Evolutionary conservation across 2,888 invertebrate genomes (phyloP), one percentile per base, ranked within the genome.

Genomic region (Heliconius cydno): DNA sequence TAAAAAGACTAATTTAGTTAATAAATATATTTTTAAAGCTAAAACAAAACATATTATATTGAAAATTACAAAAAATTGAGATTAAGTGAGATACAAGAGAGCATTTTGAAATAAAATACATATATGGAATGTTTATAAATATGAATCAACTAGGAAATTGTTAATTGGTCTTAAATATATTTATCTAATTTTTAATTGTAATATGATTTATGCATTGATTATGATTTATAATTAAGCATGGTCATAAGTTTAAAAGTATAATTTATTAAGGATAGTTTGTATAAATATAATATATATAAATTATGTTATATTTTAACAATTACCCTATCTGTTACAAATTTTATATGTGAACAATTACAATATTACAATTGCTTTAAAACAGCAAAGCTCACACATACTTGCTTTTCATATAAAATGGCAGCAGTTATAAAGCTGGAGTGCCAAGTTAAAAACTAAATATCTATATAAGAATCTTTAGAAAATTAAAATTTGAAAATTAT

Each of bases 361-460:
- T 71, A 71, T 38, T 73, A 70, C 70, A 70, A 41, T 41, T 70
- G 80, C 81, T 83, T 82, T 83, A 38, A 77, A 52, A 82, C 25
- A 83, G 82, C 83, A 82, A 78, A 82, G 82, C 80, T 79, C 79
- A 80, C 79, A 72, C 46, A 60, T 77, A 38, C 67, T 28, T 67
- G 73, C 57, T 73, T 73, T 74, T 28, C 68, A 75, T 60, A 34
- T 60, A 77, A 67, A 77, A 22, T 76, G 75, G 63, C 75, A 68
- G 75, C 77, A 72, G 71, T 74, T 76, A 41, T 66, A n/a, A 80
- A 77, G 74, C 75, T 79, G 60, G 66, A 75, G 75, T 70, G 68
- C 63, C 46, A 79, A 68, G 28, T 30, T 67, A 34, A 7, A 30
- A 2, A 38, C 34, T n/a, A 65, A 34, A 74, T 63, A n/a, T 30